phyloP scores from a whole-genome alignment of 1,140 invertebrate species.

The Acromyrmex heyeri region DNA sequence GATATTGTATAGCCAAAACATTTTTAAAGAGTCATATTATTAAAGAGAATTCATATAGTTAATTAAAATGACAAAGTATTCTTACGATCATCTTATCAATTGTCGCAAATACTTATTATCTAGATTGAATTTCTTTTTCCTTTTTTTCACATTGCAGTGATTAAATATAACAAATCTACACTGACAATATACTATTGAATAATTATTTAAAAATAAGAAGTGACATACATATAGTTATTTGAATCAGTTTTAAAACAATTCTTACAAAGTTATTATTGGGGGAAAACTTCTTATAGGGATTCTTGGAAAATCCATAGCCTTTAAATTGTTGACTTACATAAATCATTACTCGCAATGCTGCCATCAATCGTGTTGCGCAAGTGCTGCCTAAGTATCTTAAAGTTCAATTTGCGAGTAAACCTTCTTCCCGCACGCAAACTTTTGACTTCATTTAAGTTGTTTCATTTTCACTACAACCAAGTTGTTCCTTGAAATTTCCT shows the following conservation, averaged over 20 bases:
- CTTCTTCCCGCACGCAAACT: conserved; percentile 38
- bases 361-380: background rate
- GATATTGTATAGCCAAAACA: too few relatives aligned
- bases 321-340: conserved; percentile 30
- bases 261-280: background rate
- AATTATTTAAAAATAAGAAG: background rate
- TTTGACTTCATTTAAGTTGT: conserved; percentile 58
- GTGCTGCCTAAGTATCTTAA: conserved; percentile 42
- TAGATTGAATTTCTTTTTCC: background rate
- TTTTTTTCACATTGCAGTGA: background rate
- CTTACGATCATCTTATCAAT: background rate
- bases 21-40: background rate
- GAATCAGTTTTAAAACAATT: background rate
- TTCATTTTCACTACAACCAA: conserved; percentile 54
- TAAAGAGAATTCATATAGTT: background rate
- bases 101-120: background rate
- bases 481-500: conserved; percentile 53
- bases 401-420: conserved; percentile 55
- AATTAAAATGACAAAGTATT: background rate
- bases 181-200: background rate
- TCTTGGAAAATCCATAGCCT: conserved; percentile 15
- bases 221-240: background rate
- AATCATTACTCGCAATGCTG: conserved; percentile 20
- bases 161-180: background rate
- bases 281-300: conserved; percentile 19